These are phyloP conservation scores for Ceyx cyanopectus DNA, from an alignment of 2,113 vertebrate species.

Conservation along the genomic window DNA sequence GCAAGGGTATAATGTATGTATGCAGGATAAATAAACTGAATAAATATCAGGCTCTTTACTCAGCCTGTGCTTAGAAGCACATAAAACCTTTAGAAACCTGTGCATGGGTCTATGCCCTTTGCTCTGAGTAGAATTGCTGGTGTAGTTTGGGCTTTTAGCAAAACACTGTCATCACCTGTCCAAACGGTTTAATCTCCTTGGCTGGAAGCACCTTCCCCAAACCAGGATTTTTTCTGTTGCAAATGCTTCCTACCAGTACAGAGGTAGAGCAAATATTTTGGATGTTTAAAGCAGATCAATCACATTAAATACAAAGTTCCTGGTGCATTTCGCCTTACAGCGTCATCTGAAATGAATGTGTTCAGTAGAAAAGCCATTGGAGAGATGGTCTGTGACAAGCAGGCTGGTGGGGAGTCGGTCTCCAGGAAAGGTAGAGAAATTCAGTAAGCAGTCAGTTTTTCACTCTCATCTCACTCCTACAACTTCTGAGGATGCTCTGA, in stretches of 20 bases:
- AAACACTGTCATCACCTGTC: not conserved
- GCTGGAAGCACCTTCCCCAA: not conserved
- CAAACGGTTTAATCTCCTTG: not conserved
- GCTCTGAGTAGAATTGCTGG: not conserved
- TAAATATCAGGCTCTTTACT: not conserved
- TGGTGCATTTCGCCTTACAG: rapidly evolving
- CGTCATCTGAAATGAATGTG: not conserved
- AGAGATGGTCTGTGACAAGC: not conserved
- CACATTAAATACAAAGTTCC: not conserved
- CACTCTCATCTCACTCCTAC: not conserved
- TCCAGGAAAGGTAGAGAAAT: not conserved
- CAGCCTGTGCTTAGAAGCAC: not conserved
- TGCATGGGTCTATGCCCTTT: not conserved
- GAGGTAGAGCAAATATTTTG: not conserved
- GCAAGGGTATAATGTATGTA: rapidly evolving
- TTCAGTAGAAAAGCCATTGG: not conserved
- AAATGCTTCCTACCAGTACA: not conserved
- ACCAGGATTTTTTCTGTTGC: not conserved
- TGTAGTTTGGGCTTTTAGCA: not conserved
- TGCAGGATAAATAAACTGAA: not conserved
- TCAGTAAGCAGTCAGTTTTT: not conserved
- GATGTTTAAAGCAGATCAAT: not conserved
- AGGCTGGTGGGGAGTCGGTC: not conserved
- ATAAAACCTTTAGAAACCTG: not conserved
- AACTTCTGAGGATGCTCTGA: not conserved